These are phyloP conservation scores for Gallinago nigripennis DNA, from an alignment of 2,797 vertebrate genomes.

Conservation along the genomic window DNA sequence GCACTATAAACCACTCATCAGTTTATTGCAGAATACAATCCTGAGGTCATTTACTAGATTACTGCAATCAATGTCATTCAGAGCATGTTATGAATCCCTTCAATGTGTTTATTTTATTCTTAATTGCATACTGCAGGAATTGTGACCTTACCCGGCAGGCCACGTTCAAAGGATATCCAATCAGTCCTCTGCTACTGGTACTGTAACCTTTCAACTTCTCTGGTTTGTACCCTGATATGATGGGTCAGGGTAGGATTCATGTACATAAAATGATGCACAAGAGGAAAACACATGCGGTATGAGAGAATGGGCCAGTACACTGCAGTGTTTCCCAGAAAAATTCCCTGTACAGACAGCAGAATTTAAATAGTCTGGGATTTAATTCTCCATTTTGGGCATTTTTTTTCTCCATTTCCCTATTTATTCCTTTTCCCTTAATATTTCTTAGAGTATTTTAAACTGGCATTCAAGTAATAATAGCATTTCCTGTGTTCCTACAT, in stretches of 20 bases:
- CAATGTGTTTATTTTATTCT: slow-evolving; percentile 77
- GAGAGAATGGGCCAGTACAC: not conserved
- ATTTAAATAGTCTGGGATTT: not conserved
- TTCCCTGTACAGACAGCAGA: not conserved
- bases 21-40: slow-evolving; percentile 77
- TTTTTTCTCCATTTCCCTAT: not conserved
- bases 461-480: not conserved
- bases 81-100: slow-evolving; percentile 73
- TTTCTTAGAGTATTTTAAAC: not conserved
- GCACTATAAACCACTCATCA: slow-evolving; percentile 68
- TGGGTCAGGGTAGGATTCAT: not conserved
- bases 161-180: slow-evolving; percentile 62
- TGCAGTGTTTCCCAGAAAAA: not conserved
- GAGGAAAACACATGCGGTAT: not conserved
- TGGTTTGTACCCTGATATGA: slow-evolving; percentile 13
- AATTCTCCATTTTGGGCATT: not conserved
- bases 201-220: slow-evolving; percentile 38
- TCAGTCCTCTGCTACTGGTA: slow-evolving; percentile 47
- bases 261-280: not conserved
- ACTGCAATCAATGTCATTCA: slow-evolving; percentile 76
- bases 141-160: slow-evolving; percentile 74
- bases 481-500: not conserved
- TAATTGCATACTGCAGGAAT: slow-evolving; percentile 78
- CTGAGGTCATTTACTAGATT: slow-evolving; percentile 76
- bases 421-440: not conserved